Percentiles rank a stretch among this genome's conserved stretches.
These are phyloP conservation scores for Pinna nobilis DNA, from an alignment of 1,140 invertebrate species.

Conservation along the genomic window DNA sequence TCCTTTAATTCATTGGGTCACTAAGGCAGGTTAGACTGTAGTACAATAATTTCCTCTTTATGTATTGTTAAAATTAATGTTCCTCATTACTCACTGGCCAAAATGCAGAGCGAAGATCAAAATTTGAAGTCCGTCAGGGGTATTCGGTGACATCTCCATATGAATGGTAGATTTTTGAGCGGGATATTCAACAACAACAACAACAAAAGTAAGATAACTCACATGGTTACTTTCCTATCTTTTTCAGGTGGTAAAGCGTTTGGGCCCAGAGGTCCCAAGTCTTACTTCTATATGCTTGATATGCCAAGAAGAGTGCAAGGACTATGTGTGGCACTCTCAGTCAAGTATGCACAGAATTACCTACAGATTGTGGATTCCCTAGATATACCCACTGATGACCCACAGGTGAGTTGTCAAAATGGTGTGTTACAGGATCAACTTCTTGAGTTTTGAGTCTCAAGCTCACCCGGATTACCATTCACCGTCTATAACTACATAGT, in stretches of 20 bases:
- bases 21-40: no score
- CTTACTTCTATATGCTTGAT: slow-evolving; percentile 95
- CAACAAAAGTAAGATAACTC: background rate
- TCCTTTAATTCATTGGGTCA: no score
- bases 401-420: slow-evolving; percentile 77
- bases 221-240: background rate
- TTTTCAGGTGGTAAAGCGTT: slow-evolving; percentile 84
- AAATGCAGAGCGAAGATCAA: no score
- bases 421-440: background rate
- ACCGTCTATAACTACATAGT: background rate
- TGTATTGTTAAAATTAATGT: no score
- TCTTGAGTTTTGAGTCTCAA: background rate
- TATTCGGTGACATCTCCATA: no score
- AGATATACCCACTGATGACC: slow-evolving; percentile 89
- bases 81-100: no score
- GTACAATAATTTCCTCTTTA: no score
- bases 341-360: slow-evolving; percentile 94
- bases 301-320: slow-evolving; percentile 85
- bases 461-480: no score
- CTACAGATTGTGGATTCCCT: slow-evolving; percentile 92
- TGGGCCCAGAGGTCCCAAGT: slow-evolving; percentile 91
- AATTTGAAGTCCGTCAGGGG: no score
- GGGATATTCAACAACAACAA: no score
- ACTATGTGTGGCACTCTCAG: slow-evolving; percentile 87
- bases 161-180: no score